Conservation (phyloP, 2,113 vertebrate species). For the Callaeas wilsoni region DNA sequence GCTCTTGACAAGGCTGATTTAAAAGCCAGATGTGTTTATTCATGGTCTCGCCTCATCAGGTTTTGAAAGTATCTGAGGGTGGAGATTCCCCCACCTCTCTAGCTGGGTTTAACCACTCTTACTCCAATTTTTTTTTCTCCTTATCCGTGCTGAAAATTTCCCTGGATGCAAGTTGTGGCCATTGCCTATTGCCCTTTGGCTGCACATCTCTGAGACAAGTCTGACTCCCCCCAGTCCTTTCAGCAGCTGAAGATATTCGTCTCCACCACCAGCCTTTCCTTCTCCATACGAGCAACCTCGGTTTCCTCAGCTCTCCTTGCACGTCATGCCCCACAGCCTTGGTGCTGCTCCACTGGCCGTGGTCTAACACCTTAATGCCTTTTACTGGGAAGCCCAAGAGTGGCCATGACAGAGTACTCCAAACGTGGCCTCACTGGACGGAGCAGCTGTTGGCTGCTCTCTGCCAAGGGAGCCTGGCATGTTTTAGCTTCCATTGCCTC, state of each 20-base stretch:
- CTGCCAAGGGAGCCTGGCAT: not conserved
- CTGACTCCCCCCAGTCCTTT: not conserved
- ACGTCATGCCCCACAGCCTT: no score
- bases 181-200: not conserved
- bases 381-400: not conserved
- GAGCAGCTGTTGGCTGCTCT: not conserved
- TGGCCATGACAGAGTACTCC: not conserved
- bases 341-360: not conserved
- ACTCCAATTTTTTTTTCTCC: not conserved
- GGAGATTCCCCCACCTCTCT: not conserved
- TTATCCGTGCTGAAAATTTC: not conserved
- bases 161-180: not conserved
- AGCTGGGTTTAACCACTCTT: not conserved
- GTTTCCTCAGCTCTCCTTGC: not conserved
- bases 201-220: not conserved
- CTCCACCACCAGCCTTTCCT: not conserved
- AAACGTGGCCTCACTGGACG: not conserved
- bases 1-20: not conserved
- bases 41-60: not conserved
- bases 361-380: not conserved
- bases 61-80: not conserved
- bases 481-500: slow-evolving; percentile 12
- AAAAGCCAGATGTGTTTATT: not conserved
- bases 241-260: not conserved
- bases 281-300: accelerated